Base-by-base conservation (phyloP, 2,113 vertebrate species). In the Cyanistes caeruleus region DNA sequence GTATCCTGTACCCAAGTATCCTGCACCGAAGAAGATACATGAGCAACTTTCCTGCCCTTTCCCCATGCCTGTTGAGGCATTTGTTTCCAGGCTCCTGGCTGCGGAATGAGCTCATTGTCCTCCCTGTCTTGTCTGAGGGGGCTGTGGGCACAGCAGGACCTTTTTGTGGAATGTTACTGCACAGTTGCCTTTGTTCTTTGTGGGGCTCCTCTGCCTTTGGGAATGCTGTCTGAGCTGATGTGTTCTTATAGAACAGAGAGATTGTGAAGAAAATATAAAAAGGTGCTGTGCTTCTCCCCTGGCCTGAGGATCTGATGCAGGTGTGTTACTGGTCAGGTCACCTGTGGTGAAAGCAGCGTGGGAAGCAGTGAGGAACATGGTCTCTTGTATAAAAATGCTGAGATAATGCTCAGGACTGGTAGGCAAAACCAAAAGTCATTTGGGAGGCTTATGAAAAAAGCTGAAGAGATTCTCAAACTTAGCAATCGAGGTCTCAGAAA, bases 311-410 rank as follows among this genome's bases (percentile, higher is more conserved):
- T 51, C 64, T 79, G 58, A 59, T 48, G 13, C 10, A 62, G 14
- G 31, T 69, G 4, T 12, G 15, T 53, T 58, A 24, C 22, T 68
- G 53, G 11, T 44, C 28, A 37, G 19, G 67, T 58, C 8, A 44
- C 17, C 14, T 0, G 0, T 9, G 22, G 33, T 58, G 49, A 77
- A 77, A 79, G 21, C 31, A 52, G 16, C 10, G 16, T 46, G 58
- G 76, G 44, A 78, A 84, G 39, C 33, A 53, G 8, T 14, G 60
- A 84, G 31, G 24, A 49, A 6, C 22, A 51, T 4, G 25, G 5
- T 64, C 23, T 80, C 0, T 0, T 12, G 76, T 41, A 31, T 3
- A 35, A 51, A 44, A 88, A 37, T 6, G 3, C 28, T 62, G 31
- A 63, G 22, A 31, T n/a, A 16, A 6, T 44, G 20, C 44, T 52